Base-by-base conservation (phyloP, 2,888 invertebrate species). In the Congeria kusceri region DNA sequence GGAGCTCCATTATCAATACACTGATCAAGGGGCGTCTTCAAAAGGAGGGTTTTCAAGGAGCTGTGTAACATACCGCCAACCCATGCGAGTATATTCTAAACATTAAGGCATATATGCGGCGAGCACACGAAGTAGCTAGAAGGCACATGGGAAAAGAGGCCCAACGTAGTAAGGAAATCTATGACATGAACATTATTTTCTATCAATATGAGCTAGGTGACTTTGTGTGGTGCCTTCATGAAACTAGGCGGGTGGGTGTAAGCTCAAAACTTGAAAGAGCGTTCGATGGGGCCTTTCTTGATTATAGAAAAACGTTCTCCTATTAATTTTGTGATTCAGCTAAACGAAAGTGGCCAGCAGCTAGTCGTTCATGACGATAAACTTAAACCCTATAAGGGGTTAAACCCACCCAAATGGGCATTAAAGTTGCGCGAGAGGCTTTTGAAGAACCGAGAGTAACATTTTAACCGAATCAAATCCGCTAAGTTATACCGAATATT, bases 1-100 rank as follows among this genome's bases (percentile, higher is more conserved):
- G 75, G 75, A 0, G 46, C 53, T n/a, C 75, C 63, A n/a, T 20
- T 64, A 4, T 3, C 39, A 4, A 46, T 75, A 5, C 75, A 64
- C 57, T 63, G 75, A 69, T 32, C 75, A 64, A 25, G 72, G 72
- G 1, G n/a, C 58, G 13, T 64, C 75, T 83, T 68, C 29, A 62
- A 74, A 28, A 68, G 63, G 23, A 29, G 44, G 20, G 11, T 75
- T 20, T 69, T 75, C 29, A 29, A 63, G 29, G 62, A 64, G 23
- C 23, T 63, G n/a, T 75, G 75, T 44, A 27, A 28, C 46, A 75
- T 46, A 74, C 82, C 46, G 66, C 67, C 18, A 18, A 27, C n/a
- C 5, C 25, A 9, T n/a, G n/a, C 23, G 23, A 39, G 27, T 63
- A 46, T 25, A 18, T 67, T 27, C n/a, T 29, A 49, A 29, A 32